Evolutionary conservation across 1,140 invertebrate genomes (phyloP).

Genomic region (Lasioglossum albipes): DNA sequence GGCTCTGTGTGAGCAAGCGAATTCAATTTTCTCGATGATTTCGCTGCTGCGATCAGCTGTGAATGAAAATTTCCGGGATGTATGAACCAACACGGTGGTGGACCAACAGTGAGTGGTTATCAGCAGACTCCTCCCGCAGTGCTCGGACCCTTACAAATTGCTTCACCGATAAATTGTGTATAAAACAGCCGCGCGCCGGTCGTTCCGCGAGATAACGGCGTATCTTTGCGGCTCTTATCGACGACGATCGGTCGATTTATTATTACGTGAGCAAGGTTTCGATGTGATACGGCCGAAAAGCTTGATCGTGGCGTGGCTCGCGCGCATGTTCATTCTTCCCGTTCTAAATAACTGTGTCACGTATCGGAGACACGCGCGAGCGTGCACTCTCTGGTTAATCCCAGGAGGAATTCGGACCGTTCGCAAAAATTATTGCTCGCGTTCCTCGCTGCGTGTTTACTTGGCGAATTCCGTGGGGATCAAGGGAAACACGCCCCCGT

Average conservation of each 20-base stretch:
- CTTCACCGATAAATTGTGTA: conserved; percentile 74
- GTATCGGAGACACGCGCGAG: conserved; percentile 57
- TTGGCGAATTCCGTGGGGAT: conserved; percentile 13
- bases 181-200: conserved; percentile 68
- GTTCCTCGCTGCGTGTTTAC: not conserved
- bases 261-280: conserved; percentile 60
- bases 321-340: conserved; percentile 55
- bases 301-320: conserved; percentile 18
- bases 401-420: conserved; percentile 46
- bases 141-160: conserved; percentile 72
- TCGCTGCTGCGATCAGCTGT: too few relatives aligned
- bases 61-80: not conserved
- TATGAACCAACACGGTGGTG: not conserved
- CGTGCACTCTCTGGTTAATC: conserved; percentile 30
- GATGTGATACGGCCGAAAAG: conserved; percentile 58
- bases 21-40: too few relatives aligned
- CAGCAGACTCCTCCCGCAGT: not conserved
- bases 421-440: conserved; percentile 49
- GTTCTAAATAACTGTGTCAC: conserved; percentile 58
- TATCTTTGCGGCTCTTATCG: conserved; percentile 77
- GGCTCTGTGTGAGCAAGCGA: too few relatives aligned
- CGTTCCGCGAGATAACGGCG: conserved; percentile 68
- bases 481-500: not conserved
- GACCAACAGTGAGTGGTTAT: conserved; percentile 1
- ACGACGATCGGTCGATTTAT: conserved; percentile 76